Evolutionary conservation across 2,797 vertebrate genomes (phyloP).

Genomic region (Girardinus metallicus): DNA sequence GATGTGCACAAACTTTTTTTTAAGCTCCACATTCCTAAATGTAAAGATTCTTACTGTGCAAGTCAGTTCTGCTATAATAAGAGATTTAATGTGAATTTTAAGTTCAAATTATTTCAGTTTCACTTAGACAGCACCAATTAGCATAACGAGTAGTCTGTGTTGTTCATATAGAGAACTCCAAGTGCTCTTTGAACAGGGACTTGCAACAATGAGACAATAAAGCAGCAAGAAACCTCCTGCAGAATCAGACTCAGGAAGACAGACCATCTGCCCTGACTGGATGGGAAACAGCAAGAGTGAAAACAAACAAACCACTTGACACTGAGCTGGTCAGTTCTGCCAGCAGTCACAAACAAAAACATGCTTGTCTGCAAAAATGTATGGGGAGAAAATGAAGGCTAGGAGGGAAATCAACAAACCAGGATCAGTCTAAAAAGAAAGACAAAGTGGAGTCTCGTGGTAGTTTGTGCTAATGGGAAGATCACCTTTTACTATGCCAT

Average conservation of each 20-base stretch:
- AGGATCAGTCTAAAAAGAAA: neutral
- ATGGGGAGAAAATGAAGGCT: neutral
- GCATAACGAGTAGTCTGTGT: neutral
- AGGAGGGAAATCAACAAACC: neutral
- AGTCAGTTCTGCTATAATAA: neutral
- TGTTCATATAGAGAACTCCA: neutral
- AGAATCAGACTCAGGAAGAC: neutral
- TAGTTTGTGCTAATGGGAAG: neutral
- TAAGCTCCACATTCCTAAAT: no score
- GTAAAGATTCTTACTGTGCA: neutral
- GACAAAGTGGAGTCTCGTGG: neutral
- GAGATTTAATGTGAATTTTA: neutral
- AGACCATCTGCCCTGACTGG: neutral
- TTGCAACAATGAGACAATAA: neutral
- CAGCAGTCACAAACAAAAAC: neutral
- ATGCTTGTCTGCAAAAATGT: neutral
- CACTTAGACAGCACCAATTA: neutral
- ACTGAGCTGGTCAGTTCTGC: neutral
- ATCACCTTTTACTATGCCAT: neutral
- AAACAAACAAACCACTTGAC: constrained; percentile 6
- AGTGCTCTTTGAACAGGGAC: neutral
- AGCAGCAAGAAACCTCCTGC: neutral
- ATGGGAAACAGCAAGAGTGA: neutral
- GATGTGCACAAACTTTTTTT: neutral
- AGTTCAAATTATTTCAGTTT: neutral